A percentile compares a stretch with the other conserved stretches of the same genome.
Conservation (phyloP, 2,113 vertebrate genomes). For the Trichomycterus rosablanca region DNA sequence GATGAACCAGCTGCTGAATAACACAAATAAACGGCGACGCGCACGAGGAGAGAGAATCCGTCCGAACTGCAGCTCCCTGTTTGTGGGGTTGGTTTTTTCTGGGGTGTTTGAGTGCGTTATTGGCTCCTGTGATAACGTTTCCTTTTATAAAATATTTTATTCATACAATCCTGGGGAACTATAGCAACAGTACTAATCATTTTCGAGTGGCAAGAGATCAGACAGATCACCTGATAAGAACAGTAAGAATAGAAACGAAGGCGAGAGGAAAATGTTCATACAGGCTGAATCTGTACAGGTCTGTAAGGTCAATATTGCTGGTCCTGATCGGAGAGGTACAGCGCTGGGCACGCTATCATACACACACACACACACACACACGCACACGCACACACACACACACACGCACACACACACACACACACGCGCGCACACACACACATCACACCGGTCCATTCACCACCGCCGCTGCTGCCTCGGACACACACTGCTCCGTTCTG, state of each 20-base stretch:
- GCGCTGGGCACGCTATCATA: conserved; percentile 37
- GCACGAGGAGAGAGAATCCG: too few species aligned
- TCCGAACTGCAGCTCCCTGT: too few species aligned
- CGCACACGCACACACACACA: conserved; percentile 66
- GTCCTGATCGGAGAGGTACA: conserved; percentile 84
- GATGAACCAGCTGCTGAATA: conserved; percentile 71
- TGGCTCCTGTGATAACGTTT: conserved; percentile 82
- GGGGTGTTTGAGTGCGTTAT: conserved; percentile 76
- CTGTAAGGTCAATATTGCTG: conserved; percentile 83
- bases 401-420: conserved; percentile 48
- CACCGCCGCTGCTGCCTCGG: conserved; percentile 71
- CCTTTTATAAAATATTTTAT: conserved; percentile 99
- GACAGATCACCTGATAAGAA: conserved; percentile 86
- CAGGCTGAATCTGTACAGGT: conserved; percentile 87
- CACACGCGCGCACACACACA: conserved; percentile 56
- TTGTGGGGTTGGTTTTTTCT: too few species aligned
- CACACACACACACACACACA: conserved; percentile 51
- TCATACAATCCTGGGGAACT: conserved; percentile 96
- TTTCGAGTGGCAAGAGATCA: conserved; percentile 82
- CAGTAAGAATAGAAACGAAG: conserved; percentile 97
- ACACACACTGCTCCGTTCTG: conserved; percentile 75
- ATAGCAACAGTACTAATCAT: conserved; percentile 90
- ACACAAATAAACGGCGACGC: too few species aligned
- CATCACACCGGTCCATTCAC: conserved; percentile 91
- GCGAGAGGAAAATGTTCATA: conserved; percentile 74